A percentile compares a stretch with the other conserved stretches of the same genome.
phyloP scores from a whole-genome alignment of 2,888 invertebrate species.

The Dorcus parallelipipedus region DNA sequence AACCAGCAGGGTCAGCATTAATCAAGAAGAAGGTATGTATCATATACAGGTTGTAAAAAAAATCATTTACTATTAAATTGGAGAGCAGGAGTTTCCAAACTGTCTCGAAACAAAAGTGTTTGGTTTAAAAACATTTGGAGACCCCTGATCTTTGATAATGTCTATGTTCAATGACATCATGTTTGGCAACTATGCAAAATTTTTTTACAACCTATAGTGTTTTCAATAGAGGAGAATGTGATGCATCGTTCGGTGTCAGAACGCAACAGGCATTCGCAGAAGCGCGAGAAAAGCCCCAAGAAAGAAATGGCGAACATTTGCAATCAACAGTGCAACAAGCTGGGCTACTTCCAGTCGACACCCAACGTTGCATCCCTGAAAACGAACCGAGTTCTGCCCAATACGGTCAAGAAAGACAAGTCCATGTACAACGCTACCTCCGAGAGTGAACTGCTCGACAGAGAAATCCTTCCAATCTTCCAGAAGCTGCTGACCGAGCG shows the following conservation, averaged over 20 bases:
- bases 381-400: constrained; percentile 19
- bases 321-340: constrained; percentile 46
- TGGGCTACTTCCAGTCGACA: constrained; percentile 59
- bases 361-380: constrained; percentile 57
- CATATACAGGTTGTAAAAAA: no score
- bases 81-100: neutral
- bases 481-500: constrained; percentile 85
- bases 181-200: neutral
- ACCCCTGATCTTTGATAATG: no score
- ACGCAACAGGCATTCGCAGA: constrained; percentile 41
- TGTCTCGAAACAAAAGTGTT: neutral
- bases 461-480: constrained; percentile 85
- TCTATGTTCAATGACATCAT: neutral
- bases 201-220: neutral
- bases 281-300: constrained; percentile 40
- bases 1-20: constrained; percentile 37
- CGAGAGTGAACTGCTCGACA: constrained; percentile 78
- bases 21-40: constrained; percentile 41
- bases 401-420: constrained; percentile 38
- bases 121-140: no score
- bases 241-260: constrained; percentile 47
- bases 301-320: constrained; percentile 32
- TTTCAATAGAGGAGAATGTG: constrained; percentile 32
- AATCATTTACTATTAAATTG: no score
- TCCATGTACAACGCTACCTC: constrained; percentile 70